Percentiles rank a stretch among this genome's conserved stretches.
phyloP scores from a whole-genome alignment of 1,140 invertebrate species.

The Anastrepha obliqua region DNA sequence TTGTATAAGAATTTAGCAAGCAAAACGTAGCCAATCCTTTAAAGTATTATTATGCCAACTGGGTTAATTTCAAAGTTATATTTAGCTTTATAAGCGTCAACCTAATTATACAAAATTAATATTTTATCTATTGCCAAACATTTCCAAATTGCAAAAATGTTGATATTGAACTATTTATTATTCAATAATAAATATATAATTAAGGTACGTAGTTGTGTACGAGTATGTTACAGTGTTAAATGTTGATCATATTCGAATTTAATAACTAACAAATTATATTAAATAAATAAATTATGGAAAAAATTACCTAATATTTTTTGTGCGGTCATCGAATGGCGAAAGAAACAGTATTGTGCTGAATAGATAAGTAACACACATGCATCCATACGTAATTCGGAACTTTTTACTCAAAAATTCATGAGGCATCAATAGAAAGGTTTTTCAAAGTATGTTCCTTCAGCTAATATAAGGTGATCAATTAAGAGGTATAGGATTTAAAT shows the following conservation, averaged over 20 bases:
- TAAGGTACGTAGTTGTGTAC: constrained; percentile 23
- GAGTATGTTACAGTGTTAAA: constrained; percentile 46
- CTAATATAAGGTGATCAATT: no score
- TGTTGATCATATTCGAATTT: constrained; percentile 48
- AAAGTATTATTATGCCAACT: constrained; percentile 27
- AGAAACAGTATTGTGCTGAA: no score
- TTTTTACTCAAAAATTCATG: no score
- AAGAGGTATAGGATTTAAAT: no score
- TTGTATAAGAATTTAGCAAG: background rate
- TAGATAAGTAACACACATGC: no score
- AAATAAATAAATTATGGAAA: background rate
- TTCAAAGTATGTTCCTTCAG: no score
- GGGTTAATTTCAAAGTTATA: constrained; percentile 15
- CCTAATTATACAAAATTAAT: background rate
- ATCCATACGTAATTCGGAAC: no score
- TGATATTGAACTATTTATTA: constrained; percentile 38
- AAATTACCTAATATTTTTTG: no score
- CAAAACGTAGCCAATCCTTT: background rate
- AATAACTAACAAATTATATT: constrained; percentile 8
- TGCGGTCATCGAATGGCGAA: no score
- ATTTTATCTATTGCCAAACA: constrained; percentile 18
- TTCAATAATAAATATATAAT: constrained; percentile 16
- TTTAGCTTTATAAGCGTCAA: background rate
- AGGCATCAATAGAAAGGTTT: no score
- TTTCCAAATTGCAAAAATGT: constrained; percentile 30